A percentile compares a stretch with the other conserved stretches of the same genome.
These are phyloP conservation scores for Monoplex corrugatus DNA, from an alignment of 2,888 invertebrate genomes.

Conservation along the genomic window DNA sequence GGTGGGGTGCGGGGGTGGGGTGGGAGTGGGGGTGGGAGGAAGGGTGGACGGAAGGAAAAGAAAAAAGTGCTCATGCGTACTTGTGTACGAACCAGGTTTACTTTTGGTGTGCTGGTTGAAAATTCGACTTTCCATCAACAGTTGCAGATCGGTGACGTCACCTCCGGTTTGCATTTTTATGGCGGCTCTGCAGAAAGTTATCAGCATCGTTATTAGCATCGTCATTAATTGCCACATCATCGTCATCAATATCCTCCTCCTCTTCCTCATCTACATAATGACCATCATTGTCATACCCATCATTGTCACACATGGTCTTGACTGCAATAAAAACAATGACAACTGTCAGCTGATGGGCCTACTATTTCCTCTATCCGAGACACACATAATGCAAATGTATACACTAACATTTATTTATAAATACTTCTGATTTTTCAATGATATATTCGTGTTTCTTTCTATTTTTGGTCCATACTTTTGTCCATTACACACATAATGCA, in stretches of 20 bases:
- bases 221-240: neutral
- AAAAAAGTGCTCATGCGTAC: slow-evolving; percentile 19
- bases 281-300: neutral
- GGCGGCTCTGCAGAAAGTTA: slow-evolving; percentile 67
- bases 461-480: too few species aligned
- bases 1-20: neutral
- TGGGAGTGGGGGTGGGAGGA: neutral
- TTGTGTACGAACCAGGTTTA: slow-evolving; percentile 38
- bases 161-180: slow-evolving; percentile 70
- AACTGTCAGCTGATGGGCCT: too few species aligned
- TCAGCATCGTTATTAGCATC: neutral
- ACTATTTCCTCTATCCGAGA: too few species aligned
- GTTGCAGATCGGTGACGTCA: slow-evolving; percentile 48
- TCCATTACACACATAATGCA: too few species aligned
- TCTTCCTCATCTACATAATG: neutral
- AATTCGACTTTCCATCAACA: slow-evolving; percentile 31
- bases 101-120: slow-evolving; percentile 33
- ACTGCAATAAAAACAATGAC: too few species aligned
- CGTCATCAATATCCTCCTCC: neutral
- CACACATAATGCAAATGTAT: too few species aligned
- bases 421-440: too few species aligned
- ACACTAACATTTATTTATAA: too few species aligned
- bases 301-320: too few species aligned
- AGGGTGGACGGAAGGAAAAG: neutral
- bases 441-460: too few species aligned